Conservation (phyloP, 2,797 vertebrate genomes). For the Galago senegalensis region DNA sequence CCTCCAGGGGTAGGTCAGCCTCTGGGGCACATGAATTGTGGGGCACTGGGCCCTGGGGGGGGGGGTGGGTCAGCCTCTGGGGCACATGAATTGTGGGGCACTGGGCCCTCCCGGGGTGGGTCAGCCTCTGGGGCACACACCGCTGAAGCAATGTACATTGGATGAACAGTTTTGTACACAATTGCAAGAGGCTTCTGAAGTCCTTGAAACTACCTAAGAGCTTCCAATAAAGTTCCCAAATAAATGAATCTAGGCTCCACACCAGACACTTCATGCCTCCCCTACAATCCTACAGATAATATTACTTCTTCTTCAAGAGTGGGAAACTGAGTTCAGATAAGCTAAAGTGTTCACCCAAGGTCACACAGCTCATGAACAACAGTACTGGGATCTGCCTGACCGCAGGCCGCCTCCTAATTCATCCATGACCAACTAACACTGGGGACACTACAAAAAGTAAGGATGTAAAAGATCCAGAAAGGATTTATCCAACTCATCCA, state of each 20-base stretch:
- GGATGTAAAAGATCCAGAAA: background rate
- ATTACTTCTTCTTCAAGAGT: background rate
- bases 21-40: background rate
- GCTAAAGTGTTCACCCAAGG: background rate
- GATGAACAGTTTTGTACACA: background rate
- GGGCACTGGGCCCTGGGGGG: no score
- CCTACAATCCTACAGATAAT: background rate
- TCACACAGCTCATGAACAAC: background rate
- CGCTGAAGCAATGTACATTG: background rate
- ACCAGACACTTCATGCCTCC: background rate
- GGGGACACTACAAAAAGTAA: background rate
- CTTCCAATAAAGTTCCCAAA: background rate
- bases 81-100: background rate
- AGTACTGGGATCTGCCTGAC: rapidly evolving
- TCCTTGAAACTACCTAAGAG: background rate
- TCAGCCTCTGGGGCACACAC: background rate
- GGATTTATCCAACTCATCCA: background rate
- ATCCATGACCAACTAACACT: background rate
- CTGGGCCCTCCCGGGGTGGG: rapidly evolving
- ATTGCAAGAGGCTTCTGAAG: background rate
- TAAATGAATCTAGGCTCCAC: background rate
- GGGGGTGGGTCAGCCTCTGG: no score
- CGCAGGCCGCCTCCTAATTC: background rate
- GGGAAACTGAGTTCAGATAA: background rate
- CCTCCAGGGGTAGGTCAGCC: background rate